Conservation (phyloP, 2,113 vertebrate genomes). For the Myiopsitta monachus region DNA sequence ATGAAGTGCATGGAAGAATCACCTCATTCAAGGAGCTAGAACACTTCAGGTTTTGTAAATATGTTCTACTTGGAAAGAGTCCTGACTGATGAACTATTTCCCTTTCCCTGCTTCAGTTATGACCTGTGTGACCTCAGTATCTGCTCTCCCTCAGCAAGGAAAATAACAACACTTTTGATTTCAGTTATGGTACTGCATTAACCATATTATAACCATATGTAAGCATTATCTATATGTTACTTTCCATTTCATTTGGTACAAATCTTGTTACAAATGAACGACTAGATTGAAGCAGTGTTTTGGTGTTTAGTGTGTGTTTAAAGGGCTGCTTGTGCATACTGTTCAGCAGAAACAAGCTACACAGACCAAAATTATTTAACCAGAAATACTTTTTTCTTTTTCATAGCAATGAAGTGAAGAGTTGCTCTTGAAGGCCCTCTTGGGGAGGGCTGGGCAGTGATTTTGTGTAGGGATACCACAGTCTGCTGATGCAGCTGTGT, state of each 20-base stretch:
- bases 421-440: background rate
- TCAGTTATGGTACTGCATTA: background rate
- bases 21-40: background rate
- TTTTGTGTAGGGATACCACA: background rate
- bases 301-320: background rate
- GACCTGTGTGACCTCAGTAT: background rate
- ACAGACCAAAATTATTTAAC: background rate
- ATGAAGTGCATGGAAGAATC: background rate
- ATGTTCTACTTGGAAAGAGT: background rate
- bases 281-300: background rate
- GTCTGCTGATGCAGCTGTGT: background rate
- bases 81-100: background rate
- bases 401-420: background rate
- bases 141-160: background rate
- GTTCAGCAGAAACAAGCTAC: background rate
- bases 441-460: rapidly evolving
- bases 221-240: background rate
- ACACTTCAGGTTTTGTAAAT: background rate
- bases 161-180: background rate
- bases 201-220: background rate
- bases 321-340: background rate
- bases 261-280: background rate
- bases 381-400: background rate
- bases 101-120: background rate
- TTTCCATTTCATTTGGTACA: background rate